Evolutionary conservation across 1,140 invertebrate species (phyloP), one percentile per base, ranked within the genome.

Genomic region (Zaprionus camerounensis): DNA sequence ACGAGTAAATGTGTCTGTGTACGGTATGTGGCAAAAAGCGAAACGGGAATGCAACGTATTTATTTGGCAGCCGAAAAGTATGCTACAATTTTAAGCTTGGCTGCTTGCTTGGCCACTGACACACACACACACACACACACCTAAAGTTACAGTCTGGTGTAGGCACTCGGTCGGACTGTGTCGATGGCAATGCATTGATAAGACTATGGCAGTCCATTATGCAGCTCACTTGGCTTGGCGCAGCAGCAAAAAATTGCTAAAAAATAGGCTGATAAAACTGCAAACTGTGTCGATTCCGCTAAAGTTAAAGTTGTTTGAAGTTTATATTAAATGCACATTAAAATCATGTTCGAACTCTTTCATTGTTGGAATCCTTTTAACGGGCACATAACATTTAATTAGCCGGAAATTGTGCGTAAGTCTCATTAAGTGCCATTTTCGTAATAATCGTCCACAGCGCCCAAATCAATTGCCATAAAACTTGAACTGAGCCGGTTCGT

Each of bases 151-250:
- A 68, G 12, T 13, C 5, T 26, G 12, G 41, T 34, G 31, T 34
- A 59, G 58, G 24, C 49, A 71, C 55, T 24, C n/a, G 17, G 46
- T 65, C 65, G 81, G 80, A 69, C 81, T 61, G 63, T 46, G 31
- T 70, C 84, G 77, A 80, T 83, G 77, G 71, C 70, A 71, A 67
- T 75, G 70, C 72, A 87, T 75, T 82, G 84, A 83, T 83, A 86
- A 75, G 83, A 73, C 73, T 65, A 51, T 75, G 84, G 77, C 83
- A 82, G 80, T 83, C 84, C 71, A 87, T 86, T 86, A 80, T 80
- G 76, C 80, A 83, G 80, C 73, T 86, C 80, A 88, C 80, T 88
- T 80, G 84, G 73, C 80, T 74, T 51, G 74, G 51, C 76, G 38
- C 38, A 7, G 5, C n/a, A 7, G 41, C 41, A 12, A 83, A 73